Evolutionary conservation across 2,888 invertebrate species (phyloP).

Genomic region (Scaptomyza reducta): DNA sequence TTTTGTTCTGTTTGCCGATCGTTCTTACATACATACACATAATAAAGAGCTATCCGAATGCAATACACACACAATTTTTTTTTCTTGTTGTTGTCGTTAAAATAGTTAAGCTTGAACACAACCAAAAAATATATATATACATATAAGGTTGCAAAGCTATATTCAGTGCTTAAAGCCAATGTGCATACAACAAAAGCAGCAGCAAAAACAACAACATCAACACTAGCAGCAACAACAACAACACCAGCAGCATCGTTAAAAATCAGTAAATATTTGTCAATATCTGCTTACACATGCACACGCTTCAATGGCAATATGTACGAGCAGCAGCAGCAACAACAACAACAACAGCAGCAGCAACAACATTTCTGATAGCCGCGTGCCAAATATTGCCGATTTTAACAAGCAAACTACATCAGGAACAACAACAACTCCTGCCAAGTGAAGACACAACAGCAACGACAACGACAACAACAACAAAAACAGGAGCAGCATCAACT

Average conservation of each 20-base stretch:
- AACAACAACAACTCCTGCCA: slow-evolving; percentile 22
- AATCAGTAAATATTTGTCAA: slow-evolving; percentile 12
- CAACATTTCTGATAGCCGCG: slow-evolving; percentile 32
- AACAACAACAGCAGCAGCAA: slow-evolving; percentile 44
- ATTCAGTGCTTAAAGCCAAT: slow-evolving; percentile 58
- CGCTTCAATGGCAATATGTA: slow-evolving; percentile 76
- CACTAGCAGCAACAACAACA: slow-evolving; percentile 24
- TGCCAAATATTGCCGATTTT: slow-evolving; percentile 49
- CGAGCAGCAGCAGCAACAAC: slow-evolving; percentile 61
- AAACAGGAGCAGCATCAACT: slow-evolving; percentile 18
- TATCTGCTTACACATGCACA: slow-evolving; percentile 61
- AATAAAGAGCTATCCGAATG: slow-evolving; percentile 13
- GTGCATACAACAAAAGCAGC: slow-evolving; percentile 30
- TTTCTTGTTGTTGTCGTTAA: slow-evolving; percentile 48
- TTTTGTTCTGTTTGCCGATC: slow-evolving; percentile 12
- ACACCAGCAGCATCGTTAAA: slow-evolving; percentile 26
- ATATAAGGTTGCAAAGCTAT: slow-evolving; percentile 4
- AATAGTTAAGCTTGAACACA: slow-evolving; percentile 19
- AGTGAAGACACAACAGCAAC: slow-evolving; percentile 29
- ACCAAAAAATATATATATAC: neutral
- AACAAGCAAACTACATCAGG: slow-evolving; percentile 46
- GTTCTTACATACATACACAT: neutral
- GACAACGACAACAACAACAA: slow-evolving; percentile 11
- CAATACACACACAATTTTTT: slow-evolving; percentile 31
- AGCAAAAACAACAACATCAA: slow-evolving; percentile 19